Conservation (phyloP, 2,888 invertebrate species). For the Noctua pronuba region DNA sequence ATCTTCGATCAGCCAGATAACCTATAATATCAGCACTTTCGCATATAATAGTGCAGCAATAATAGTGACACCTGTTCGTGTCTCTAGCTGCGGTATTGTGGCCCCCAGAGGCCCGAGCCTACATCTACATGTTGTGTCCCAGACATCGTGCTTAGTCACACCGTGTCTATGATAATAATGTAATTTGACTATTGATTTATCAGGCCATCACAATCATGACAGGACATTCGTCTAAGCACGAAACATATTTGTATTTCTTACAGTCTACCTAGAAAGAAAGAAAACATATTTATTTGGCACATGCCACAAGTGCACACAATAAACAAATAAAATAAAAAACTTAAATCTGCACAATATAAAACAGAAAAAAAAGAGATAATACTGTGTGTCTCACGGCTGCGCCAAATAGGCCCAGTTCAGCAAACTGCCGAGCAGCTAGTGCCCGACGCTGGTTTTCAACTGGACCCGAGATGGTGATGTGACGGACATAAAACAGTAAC, state of each 20-base stretch:
- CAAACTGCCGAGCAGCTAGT: too few relatives aligned
- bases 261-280: too few relatives aligned
- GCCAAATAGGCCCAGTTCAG: too few relatives aligned
- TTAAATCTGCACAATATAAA: too few relatives aligned
- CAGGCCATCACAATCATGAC: not conserved
- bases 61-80: not conserved
- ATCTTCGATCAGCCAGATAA: not conserved
- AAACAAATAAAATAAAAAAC: too few relatives aligned
- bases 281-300: too few relatives aligned
- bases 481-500: too few relatives aligned
- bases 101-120: not conserved
- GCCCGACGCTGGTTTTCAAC: too few relatives aligned
- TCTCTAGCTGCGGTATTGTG: not conserved
- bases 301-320: too few relatives aligned
- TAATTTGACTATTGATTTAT: not conserved
- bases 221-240: not conserved
- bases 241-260: not conserved
- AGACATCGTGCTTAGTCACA: not conserved
- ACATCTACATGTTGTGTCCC: conserved; percentile 1
- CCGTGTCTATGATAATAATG: not conserved
- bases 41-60: not conserved
- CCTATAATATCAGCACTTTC: not conserved
- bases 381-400: too few relatives aligned
- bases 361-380: too few relatives aligned
- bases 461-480: too few relatives aligned